These are phyloP conservation scores for Cecropterus lyciades DNA, from an alignment of 1,140 invertebrate species.

Conservation along the genomic window DNA sequence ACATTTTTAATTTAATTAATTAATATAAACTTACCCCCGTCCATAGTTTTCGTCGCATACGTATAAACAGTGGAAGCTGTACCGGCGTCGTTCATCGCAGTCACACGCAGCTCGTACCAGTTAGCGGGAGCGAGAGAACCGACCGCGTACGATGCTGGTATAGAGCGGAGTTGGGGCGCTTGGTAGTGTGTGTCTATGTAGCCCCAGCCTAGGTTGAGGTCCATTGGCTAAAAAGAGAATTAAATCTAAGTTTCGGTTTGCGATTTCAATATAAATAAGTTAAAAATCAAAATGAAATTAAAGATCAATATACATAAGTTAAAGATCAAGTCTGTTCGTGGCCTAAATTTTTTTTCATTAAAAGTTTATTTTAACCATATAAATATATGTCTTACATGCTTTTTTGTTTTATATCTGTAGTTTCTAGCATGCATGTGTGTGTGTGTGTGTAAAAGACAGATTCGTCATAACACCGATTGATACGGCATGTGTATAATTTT, in stretches of 20 bases:
- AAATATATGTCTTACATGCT: background rate
- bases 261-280: no score
- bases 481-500: no score
- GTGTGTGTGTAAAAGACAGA: no score
- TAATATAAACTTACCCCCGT: slow-evolving; percentile 86
- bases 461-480: no score
- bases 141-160: slow-evolving; percentile 82
- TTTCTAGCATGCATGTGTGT: no score
- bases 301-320: no score
- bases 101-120: slow-evolving; percentile 91
- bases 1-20: background rate
- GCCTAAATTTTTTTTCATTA: no score
- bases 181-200: slow-evolving; percentile 88
- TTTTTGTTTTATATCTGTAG: background rate
- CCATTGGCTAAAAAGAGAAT: slow-evolving; percentile 50
- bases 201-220: slow-evolving; percentile 81
- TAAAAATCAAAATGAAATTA: no score
- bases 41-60: slow-evolving; percentile 91
- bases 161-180: slow-evolving; percentile 89
- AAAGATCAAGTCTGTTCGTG: no score
- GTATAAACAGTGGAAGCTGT: slow-evolving; percentile 88
- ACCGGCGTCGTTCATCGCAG: slow-evolving; percentile 93
- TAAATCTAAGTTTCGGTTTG: background rate
- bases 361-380: no score
- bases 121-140: slow-evolving; percentile 89